Conservation (phyloP, 1,140 invertebrate genomes). For the Nomia melanderi region DNA sequence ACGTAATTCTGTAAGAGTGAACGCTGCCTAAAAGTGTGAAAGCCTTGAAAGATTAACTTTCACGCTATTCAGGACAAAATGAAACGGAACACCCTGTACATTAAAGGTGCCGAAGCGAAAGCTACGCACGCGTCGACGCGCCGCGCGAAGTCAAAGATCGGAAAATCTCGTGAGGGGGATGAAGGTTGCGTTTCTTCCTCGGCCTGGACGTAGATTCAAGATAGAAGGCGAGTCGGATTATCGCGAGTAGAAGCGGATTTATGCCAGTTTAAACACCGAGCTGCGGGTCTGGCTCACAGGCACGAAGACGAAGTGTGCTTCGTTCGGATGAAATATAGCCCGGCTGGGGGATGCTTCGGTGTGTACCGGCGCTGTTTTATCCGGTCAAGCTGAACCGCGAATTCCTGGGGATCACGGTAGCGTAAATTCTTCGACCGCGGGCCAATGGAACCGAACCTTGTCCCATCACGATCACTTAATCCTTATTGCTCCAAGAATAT, state of each 20-base stretch:
- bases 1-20: no score
- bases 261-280: constrained; percentile 66
- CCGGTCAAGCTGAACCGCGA: constrained; percentile 29
- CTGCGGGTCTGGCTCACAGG: constrained; percentile 64
- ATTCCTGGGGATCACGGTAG: background rate
- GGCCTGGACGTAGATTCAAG: constrained; percentile 7
- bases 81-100: background rate
- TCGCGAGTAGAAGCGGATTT: constrained; percentile 64
- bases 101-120: background rate
- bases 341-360: constrained; percentile 25
- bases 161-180: background rate
- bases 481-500: background rate
- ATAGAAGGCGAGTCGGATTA: constrained; percentile 43
- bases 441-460: background rate
- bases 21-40: no score
- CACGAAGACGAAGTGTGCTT: constrained; percentile 38
- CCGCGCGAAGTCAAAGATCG: background rate
- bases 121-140: no score
- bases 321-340: constrained; percentile 67
- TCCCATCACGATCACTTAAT: constrained; percentile 17
- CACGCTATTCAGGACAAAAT: no score
- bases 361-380: constrained; percentile 38
- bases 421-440: background rate
- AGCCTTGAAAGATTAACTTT: no score
- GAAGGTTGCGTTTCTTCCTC: background rate